These are phyloP conservation scores for Helicolenus hilgendorfi DNA, from an alignment of 2,797 vertebrate genomes.

Conservation along the genomic window DNA sequence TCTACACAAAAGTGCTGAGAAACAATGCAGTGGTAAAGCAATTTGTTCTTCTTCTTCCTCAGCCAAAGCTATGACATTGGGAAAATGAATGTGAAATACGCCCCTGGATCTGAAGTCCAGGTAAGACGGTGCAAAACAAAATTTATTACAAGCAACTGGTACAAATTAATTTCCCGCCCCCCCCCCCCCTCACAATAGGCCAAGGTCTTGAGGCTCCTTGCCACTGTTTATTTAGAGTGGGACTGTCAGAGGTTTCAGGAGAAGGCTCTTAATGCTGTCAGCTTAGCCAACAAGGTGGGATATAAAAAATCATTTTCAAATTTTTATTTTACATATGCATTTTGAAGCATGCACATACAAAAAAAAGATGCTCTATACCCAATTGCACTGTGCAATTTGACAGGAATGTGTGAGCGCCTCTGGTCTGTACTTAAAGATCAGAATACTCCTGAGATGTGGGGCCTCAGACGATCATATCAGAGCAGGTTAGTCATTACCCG, in stretches of 20 bases:
- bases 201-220: slow-evolving; percentile 93
- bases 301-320: background rate
- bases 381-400: slow-evolving; percentile 43
- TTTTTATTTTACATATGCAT: slow-evolving; percentile 5
- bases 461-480: slow-evolving; percentile 89
- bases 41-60: slow-evolving; percentile 39
- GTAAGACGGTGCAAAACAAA: slow-evolving; percentile 81
- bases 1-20: background rate
- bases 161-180: background rate
- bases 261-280: slow-evolving; percentile 91
- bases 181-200: slow-evolving; percentile 84
- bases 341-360: background rate
- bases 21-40: background rate
- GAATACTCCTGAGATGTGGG: slow-evolving; percentile 91
- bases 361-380: background rate
- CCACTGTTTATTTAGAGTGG: slow-evolving; percentile 94
- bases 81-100: slow-evolving; percentile 89
- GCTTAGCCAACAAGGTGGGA: slow-evolving; percentile 94
- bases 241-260: slow-evolving; percentile 89
- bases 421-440: slow-evolving; percentile 94
- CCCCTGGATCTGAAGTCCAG: slow-evolving; percentile 88
- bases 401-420: slow-evolving; percentile 91
- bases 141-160: background rate
- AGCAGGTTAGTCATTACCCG: slow-evolving; percentile 88
- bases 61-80: slow-evolving; percentile 95